Conservation (phyloP, 1,140 invertebrate species). For the Cyphomyrmex costatus region DNA sequence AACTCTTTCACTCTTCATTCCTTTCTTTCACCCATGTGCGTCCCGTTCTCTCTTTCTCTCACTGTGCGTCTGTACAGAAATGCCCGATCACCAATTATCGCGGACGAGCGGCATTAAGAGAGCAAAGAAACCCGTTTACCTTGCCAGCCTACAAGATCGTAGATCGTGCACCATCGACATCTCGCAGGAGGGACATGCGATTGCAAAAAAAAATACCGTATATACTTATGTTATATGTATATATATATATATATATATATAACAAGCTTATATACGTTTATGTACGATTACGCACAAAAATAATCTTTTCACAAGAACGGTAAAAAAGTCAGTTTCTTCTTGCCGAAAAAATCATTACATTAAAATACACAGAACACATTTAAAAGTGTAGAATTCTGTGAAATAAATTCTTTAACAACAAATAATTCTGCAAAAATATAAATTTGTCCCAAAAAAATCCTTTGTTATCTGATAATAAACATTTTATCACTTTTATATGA, state of each 20-base stretch:
- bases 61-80: slow-evolving; percentile 48
- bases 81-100: slow-evolving; percentile 72
- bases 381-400: neutral
- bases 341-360: neutral
- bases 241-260: neutral
- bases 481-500: neutral
- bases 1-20: slow-evolving; percentile 41
- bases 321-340: neutral
- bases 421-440: slow-evolving; percentile 14
- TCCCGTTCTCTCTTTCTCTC: slow-evolving; percentile 50
- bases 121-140: slow-evolving; percentile 77
- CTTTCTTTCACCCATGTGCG: slow-evolving; percentile 36
- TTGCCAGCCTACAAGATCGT: slow-evolving; percentile 68
- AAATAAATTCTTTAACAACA: neutral
- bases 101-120: slow-evolving; percentile 66
- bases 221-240: neutral
- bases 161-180: slow-evolving; percentile 53
- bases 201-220: slow-evolving; percentile 33
- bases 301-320: neutral
- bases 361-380: neutral
- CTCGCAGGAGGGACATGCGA: slow-evolving; percentile 19
- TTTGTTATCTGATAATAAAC: neutral
- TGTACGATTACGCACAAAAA: neutral
- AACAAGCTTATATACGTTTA: neutral
- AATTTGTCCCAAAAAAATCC: neutral